A percentile compares a stretch with the other conserved stretches of the same genome.
phyloP scores from a whole-genome alignment of 2,113 vertebrate species.

The Lasiurus cinereus region DNA sequence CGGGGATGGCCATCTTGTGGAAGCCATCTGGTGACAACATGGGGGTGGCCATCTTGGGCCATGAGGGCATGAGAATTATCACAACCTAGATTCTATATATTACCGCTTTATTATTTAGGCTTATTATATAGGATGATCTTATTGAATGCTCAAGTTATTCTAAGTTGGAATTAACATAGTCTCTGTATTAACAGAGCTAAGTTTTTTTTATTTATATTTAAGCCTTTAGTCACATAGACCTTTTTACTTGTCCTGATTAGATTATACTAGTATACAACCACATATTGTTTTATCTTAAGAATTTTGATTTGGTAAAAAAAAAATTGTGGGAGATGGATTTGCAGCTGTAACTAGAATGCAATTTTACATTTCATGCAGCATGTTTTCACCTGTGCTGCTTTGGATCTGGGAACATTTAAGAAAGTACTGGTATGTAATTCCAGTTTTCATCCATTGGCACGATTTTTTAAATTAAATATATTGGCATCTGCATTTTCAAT shows the following conservation, averaged over 20 bases:
- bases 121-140: background rate
- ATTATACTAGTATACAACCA: background rate
- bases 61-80: too few species aligned
- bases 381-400: background rate
- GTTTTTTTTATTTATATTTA: slow-evolving; percentile 32
- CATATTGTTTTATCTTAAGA: background rate
- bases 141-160: background rate
- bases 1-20: too few species aligned
- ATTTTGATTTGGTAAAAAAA: background rate
- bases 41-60: too few species aligned
- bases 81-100: too few species aligned
- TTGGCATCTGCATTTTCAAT: background rate
- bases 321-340: background rate
- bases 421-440: background rate
- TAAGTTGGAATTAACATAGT: background rate
- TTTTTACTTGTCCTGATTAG: slow-evolving; percentile 60
- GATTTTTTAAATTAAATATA: background rate
- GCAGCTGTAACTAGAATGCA: background rate
- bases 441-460: background rate
- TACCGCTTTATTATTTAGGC: too few species aligned
- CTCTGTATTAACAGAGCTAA: slow-evolving; percentile 50
- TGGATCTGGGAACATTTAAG: background rate
- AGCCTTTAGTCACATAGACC: background rate
- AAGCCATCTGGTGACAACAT: too few species aligned
- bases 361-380: background rate